phyloP scores from a whole-genome alignment of 2,797 vertebrate species.

The Orientallactaga sibirica region DNA sequence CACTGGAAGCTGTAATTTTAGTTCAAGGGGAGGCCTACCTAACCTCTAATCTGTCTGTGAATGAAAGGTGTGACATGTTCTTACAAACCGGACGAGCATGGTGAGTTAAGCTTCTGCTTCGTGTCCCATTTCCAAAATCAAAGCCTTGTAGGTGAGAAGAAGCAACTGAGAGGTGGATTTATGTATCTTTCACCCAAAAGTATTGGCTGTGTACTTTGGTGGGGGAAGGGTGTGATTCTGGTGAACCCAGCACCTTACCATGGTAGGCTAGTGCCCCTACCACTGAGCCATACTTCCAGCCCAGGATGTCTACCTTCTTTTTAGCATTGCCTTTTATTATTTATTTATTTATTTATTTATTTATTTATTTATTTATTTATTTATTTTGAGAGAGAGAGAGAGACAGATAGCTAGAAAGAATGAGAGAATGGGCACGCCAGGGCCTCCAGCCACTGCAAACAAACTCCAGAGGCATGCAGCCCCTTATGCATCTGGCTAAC shows the following conservation, averaged over 20 bases:
- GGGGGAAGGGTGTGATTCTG: not conserved
- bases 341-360: too few species aligned
- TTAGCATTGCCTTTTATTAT: not conserved
- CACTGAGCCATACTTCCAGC: not conserved
- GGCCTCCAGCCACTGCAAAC: too few species aligned
- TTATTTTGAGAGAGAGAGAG: too few species aligned
- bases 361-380: too few species aligned
- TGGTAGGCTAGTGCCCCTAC: not conserved
- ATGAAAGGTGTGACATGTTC: constrained; percentile 31
- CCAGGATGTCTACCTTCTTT: not conserved
- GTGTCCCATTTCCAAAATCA: not conserved
- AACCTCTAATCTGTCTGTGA: not conserved
- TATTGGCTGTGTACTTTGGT: not conserved
- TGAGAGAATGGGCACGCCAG: too few species aligned
- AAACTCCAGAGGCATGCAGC: too few species aligned
- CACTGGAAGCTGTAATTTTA: not conserved
- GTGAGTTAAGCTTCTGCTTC: not conserved
- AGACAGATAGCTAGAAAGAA: too few species aligned
- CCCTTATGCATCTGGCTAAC: too few species aligned
- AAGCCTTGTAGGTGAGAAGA: not conserved
- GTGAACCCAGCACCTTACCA: not conserved
- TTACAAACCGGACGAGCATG: not conserved
- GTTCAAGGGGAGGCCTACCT: constrained; percentile 25
- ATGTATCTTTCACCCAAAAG: not conserved
- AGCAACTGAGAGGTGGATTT: not conserved